Percentiles rank a stretch among this genome's conserved stretches.
These are phyloP conservation scores for Xylota sylvarum DNA, from an alignment of 2,888 invertebrate species.

Conservation along the genomic window DNA sequence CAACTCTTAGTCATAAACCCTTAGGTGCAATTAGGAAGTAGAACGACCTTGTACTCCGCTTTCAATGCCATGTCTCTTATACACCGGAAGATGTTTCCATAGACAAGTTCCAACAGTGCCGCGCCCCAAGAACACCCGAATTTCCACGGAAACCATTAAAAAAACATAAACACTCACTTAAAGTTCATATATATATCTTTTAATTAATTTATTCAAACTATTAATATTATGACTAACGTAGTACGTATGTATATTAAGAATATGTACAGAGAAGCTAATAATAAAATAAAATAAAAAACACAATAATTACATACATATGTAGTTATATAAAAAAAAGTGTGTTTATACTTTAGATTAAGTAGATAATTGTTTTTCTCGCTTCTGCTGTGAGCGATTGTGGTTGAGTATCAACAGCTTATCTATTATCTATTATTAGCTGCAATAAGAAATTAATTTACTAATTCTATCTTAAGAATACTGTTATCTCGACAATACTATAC, in stretches of 20 bases:
- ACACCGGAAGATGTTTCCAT: too few species aligned
- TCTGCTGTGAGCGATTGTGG: neutral
- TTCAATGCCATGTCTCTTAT: too few species aligned
- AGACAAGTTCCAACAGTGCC: too few species aligned
- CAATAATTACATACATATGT: constrained; percentile 2
- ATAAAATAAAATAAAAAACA: constrained; percentile 23
- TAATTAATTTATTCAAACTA: constrained; percentile 54
- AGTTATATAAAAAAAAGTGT: constrained; percentile 5
- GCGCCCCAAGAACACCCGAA: too few species aligned
- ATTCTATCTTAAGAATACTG: constrained; percentile 55
- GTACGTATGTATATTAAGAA: constrained; percentile 41
- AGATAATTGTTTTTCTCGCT: constrained; percentile 4
- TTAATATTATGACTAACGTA: constrained; percentile 45
- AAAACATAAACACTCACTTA: neutral
- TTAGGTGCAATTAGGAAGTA: too few species aligned
- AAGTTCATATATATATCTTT: constrained; percentile 44
- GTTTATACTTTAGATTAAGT: constrained; percentile 10
- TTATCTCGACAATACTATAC: constrained; percentile 63
- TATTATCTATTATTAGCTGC: constrained; percentile 6
- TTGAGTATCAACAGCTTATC: constrained; percentile 21
- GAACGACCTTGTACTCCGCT: too few species aligned
- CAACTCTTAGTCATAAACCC: too few species aligned
- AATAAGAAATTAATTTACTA: constrained; percentile 34
- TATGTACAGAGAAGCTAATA: constrained; percentile 64
- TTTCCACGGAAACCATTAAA: too few species aligned